Percentiles rank a stretch among this genome's conserved stretches.
Evolutionary conservation across 2,888 invertebrate genomes (phyloP).

Genomic region (Drosophila bunnanda): DNA sequence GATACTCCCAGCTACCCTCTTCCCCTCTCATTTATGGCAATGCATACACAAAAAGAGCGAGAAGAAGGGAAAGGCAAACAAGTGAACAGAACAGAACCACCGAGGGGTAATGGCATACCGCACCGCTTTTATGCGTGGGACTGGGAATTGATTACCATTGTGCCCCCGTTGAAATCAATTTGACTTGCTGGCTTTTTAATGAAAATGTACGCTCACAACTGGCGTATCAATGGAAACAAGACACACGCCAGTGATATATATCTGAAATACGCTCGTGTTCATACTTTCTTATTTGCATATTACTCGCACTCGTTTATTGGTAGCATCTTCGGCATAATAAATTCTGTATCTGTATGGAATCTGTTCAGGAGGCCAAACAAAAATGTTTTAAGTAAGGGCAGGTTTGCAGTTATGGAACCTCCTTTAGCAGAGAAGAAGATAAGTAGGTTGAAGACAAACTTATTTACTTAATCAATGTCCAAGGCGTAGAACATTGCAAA

Average conservation of each 20-base stretch:
- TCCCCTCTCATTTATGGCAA: neutral
- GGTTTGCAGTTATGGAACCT: too few species aligned
- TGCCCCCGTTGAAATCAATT: constrained; percentile 39
- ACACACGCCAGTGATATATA: constrained; percentile 40
- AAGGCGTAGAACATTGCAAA: neutral
- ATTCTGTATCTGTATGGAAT: neutral
- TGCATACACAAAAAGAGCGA: neutral
- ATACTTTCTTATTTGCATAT: constrained; percentile 6
- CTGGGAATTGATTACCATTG: constrained; percentile 31
- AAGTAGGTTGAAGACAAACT: neutral
- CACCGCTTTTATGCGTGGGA: constrained; percentile 3
- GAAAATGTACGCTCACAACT: constrained; percentile 50
- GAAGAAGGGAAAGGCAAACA: constrained; percentile 3
- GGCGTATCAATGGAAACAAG: constrained; percentile 49
- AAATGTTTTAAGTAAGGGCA: neutral
- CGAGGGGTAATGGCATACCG: constrained; percentile 1
- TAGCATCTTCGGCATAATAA: constrained; percentile 14
- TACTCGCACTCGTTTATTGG: constrained; percentile 6
- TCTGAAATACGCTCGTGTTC: constrained; percentile 3
- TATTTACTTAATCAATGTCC: constrained; percentile 8
- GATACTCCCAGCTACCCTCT: neutral
- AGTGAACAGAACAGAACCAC: constrained; percentile 4
- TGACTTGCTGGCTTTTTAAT: constrained; percentile 52
- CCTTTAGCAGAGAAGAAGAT: neutral
- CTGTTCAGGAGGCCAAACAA: neutral